Conservation (phyloP, 1,140 invertebrate genomes). For the Leptopilina clavipes region DNA sequence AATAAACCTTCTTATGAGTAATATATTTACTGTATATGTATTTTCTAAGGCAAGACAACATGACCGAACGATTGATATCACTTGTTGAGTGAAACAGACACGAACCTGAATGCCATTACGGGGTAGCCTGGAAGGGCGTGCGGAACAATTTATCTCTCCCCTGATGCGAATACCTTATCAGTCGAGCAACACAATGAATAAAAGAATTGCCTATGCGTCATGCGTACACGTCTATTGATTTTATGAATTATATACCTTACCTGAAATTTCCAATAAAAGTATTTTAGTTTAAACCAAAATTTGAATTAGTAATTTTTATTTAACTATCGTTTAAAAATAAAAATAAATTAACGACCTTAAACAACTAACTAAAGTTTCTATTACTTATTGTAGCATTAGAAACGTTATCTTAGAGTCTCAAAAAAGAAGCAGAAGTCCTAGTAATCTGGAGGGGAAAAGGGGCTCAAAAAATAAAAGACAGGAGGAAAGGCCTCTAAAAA, state of each 20-base stretch:
- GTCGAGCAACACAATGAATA: conserved; percentile 52
- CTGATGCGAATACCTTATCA: conserved; percentile 30
- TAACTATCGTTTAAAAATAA: too few species aligned
- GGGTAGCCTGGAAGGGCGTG: conserved; percentile 12
- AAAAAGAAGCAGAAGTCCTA: too few species aligned
- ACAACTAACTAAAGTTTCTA: too few species aligned
- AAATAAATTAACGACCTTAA: too few species aligned
- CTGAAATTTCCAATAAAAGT: neutral
- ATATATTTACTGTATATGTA: neutral
- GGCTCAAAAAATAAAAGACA: too few species aligned
- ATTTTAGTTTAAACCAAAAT: neutral
- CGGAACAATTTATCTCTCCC: conserved; percentile 46
- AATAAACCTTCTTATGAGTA: neutral
- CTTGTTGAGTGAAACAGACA: conserved; percentile 55
- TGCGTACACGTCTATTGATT: neutral
- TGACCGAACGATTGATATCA: conserved; percentile 53
- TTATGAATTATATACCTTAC: neutral
- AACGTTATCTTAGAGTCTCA: too few species aligned
- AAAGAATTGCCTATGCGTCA: conserved; percentile 43
- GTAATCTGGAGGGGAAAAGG: too few species aligned
- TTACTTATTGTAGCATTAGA: too few species aligned
- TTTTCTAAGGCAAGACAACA: neutral
- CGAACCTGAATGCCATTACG: conserved; percentile 45
- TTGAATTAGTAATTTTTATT: too few species aligned
- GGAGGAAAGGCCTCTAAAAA: too few species aligned